A percentile compares a stretch with the other conserved stretches of the same genome.
phyloP scores from a whole-genome alignment of 2,113 vertebrate genomes.

The Variabilichromis moorii region DNA sequence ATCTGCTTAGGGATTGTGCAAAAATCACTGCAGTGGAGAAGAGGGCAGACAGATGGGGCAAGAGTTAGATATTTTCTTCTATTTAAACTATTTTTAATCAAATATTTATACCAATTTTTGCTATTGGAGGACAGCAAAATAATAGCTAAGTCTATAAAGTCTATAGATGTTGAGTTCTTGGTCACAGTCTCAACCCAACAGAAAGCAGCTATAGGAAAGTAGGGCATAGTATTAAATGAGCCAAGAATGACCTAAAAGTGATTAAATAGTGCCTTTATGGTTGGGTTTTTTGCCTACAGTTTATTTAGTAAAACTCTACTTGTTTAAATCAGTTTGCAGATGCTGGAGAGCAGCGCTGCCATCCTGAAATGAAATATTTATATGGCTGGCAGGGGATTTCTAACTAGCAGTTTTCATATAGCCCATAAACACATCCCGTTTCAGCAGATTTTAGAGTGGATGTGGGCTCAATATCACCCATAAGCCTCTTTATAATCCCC shows the following conservation, averaged over 20 bases:
- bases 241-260: not conserved
- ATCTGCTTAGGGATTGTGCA: not conserved
- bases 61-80: not conserved
- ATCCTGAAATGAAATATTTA: not conserved
- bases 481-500: not conserved
- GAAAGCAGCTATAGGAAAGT: not conserved
- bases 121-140: not conserved
- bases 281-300: not conserved
- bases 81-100: not conserved
- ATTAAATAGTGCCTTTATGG: not conserved
- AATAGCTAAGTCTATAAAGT: not conserved
- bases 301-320: not conserved
- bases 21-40: not conserved
- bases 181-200: not conserved
- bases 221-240: not conserved
- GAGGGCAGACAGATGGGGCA: not conserved
- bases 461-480: not conserved
- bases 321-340: not conserved
- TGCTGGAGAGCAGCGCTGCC: not conserved
- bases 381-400: not conserved
- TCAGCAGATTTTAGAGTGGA: not conserved
- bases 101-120: not conserved
- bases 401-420: not conserved
- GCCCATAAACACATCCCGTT: not conserved
- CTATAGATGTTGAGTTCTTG: not conserved